These are phyloP conservation scores for Psilanteris sp. DNA, from an alignment of 1,140 invertebrate species.

Conservation along the genomic window DNA sequence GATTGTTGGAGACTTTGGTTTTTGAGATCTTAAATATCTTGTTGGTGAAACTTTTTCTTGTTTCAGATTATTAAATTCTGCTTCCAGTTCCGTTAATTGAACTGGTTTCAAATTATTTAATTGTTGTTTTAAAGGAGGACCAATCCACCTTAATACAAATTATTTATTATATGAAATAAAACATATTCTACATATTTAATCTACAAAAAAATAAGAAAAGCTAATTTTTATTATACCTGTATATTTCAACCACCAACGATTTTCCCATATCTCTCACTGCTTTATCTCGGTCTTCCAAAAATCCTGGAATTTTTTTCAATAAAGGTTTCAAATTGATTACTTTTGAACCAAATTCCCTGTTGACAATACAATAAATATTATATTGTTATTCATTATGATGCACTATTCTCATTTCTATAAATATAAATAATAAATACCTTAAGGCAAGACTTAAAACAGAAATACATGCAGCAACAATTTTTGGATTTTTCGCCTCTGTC, in stretches of 20 bases:
- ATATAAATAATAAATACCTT: constrained; percentile 71
- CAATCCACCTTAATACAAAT: constrained; percentile 86
- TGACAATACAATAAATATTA: neutral
- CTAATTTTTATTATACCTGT: constrained; percentile 80
- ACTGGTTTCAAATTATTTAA: constrained; percentile 92
- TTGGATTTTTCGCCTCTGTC: constrained; percentile 97
- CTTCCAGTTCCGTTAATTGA: constrained; percentile 92
- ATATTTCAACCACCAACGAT: constrained; percentile 93
- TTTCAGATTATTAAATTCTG: constrained; percentile 88
- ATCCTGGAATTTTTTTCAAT: constrained; percentile 91
- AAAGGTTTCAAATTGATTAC: constrained; percentile 93
- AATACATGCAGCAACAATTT: constrained; percentile 94
- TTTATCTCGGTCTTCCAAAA: constrained; percentile 96
- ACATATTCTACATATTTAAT: too few species aligned
- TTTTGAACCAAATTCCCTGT: constrained; percentile 92
- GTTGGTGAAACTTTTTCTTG: constrained; percentile 86
- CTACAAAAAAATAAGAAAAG: too few species aligned
- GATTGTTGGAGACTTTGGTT: constrained; percentile 85
- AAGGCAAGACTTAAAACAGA: constrained; percentile 87
- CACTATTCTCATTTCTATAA: neutral
- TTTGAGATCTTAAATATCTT: constrained; percentile 93
- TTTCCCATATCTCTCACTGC: constrained; percentile 95
- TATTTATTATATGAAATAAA: neutral
- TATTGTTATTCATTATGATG: too few species aligned
- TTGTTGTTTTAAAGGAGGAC: constrained; percentile 91